Evolutionary conservation across 2,113 vertebrate species (phyloP).

Genomic region (Marmota monax): DNA sequence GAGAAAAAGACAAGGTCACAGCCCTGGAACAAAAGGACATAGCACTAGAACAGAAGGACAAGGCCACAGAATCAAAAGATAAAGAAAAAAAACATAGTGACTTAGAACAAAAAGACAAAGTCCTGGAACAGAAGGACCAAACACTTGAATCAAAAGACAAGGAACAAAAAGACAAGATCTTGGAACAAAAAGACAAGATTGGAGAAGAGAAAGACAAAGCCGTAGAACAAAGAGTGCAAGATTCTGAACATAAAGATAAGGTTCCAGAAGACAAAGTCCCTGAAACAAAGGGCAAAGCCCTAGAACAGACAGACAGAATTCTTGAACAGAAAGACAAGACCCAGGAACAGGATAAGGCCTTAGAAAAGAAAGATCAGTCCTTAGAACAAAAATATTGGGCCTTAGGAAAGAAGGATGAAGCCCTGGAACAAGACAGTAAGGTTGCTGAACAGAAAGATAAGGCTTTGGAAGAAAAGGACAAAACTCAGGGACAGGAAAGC

Average conservation of each 20-base stretch:
- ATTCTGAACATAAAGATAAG: not conserved
- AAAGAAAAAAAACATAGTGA: not conserved
- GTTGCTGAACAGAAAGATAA: constrained; percentile 35
- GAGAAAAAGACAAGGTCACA: not conserved
- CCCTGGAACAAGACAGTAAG: constrained; percentile 38
- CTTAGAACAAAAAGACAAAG: constrained; percentile 27
- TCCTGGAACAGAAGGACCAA: not conserved
- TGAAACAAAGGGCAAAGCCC: constrained; percentile 61
- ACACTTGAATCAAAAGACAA: not conserved
- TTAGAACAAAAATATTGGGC: constrained; percentile 65
- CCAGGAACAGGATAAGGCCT: constrained; percentile 25
- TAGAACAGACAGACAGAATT: constrained; percentile 12
- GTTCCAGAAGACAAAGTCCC: constrained; percentile 10
- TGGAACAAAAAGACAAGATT: not conserved
- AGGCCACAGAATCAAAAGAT: constrained; percentile 37
- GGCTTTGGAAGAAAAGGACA: constrained; percentile 38
- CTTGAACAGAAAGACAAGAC: not conserved
- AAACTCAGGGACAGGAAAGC: not conserved
- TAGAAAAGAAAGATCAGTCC: constrained; percentile 26
- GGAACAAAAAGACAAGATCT: not conserved
- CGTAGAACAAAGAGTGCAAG: constrained; percentile 7
- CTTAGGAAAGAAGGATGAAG: constrained; percentile 39
- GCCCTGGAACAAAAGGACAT: not conserved
- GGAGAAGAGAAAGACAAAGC: not conserved
- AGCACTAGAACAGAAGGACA: constrained; percentile 36